These are phyloP conservation scores for Carlito syrichta DNA, from an alignment of 2,113 vertebrate species.

Conservation along the genomic window DNA sequence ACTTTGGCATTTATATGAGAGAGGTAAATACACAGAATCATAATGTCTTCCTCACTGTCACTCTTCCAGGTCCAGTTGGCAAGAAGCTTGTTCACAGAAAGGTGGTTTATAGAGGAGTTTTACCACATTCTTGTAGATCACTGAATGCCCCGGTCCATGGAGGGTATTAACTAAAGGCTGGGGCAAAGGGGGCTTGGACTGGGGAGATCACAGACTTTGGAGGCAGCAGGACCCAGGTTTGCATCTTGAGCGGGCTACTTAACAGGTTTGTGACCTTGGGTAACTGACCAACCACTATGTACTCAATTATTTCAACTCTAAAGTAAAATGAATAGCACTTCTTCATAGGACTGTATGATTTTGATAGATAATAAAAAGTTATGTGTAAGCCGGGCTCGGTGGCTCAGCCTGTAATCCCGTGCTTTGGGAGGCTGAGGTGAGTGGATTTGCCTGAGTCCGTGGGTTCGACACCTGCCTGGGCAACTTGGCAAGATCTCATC, in stretches of 20 bases:
- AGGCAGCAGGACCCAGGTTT: not conserved
- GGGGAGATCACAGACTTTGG: not conserved
- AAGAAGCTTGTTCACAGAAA: not conserved
- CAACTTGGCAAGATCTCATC: too few relatives aligned
- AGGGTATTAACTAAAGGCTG: not conserved
- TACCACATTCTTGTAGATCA: not conserved
- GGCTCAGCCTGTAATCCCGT: too few relatives aligned
- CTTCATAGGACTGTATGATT: not conserved
- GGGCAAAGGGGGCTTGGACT: too few relatives aligned
- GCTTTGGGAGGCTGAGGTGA: too few relatives aligned
- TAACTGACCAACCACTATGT: not conserved
- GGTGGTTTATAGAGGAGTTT: not conserved
- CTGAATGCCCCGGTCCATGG: too few relatives aligned
- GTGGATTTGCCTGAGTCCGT: too few relatives aligned
- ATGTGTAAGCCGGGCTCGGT: too few relatives aligned
- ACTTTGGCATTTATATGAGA: not conserved
- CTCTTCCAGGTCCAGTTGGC: not conserved
- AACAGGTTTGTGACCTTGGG: not conserved
- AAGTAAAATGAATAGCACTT: not conserved
- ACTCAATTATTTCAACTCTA: not conserved
- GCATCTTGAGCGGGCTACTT: not conserved
- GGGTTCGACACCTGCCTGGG: too few relatives aligned
- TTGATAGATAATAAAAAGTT: not conserved
- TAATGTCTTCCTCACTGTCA: not conserved
- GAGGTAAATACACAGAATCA: not conserved